Conservation (phyloP, 2,113 vertebrate species). For the Mandrillus leucophaeus region DNA sequence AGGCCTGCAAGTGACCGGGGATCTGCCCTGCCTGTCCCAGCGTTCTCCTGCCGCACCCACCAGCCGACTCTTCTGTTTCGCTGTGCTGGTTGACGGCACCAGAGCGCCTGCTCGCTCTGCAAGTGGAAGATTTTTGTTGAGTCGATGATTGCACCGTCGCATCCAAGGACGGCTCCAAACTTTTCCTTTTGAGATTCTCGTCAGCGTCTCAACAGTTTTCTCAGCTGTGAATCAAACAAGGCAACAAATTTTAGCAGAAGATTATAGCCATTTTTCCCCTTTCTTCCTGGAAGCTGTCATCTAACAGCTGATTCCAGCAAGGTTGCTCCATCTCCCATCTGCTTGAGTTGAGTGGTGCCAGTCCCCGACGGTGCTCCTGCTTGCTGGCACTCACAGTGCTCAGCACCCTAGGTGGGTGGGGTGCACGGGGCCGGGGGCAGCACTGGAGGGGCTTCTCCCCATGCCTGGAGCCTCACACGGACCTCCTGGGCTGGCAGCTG, state of each 20-base stretch:
- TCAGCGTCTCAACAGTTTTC: constrained; percentile 53
- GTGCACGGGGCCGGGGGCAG: no score
- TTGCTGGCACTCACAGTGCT: no score
- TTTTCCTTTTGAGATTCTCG: constrained; percentile 60
- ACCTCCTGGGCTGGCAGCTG: no score
- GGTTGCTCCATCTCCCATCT: neutral
- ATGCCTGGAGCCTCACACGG: no score
- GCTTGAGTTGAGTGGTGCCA: neutral
- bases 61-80: neutral
- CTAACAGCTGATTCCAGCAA: neutral
- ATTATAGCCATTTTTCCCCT: constrained; percentile 42
- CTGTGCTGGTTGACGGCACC: neutral
- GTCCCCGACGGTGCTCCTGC: neutral
- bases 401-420: neutral
- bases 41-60: no score
- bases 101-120: neutral
- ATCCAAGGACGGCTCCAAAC: constrained; percentile 24
- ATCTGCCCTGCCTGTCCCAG: neutral
- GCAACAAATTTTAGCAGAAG: constrained; percentile 50
- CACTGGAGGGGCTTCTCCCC: neutral
- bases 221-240: constrained; percentile 65
- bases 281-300: constrained; percentile 41
- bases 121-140: constrained; percentile 1
- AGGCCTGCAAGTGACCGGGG: neutral
- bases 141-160: neutral